Percentiles rank a stretch among this genome's conserved stretches.
These are phyloP conservation scores for Sphenopsis melanotis DNA, from an alignment of 2,797 vertebrate genomes.

Conservation along the genomic window DNA sequence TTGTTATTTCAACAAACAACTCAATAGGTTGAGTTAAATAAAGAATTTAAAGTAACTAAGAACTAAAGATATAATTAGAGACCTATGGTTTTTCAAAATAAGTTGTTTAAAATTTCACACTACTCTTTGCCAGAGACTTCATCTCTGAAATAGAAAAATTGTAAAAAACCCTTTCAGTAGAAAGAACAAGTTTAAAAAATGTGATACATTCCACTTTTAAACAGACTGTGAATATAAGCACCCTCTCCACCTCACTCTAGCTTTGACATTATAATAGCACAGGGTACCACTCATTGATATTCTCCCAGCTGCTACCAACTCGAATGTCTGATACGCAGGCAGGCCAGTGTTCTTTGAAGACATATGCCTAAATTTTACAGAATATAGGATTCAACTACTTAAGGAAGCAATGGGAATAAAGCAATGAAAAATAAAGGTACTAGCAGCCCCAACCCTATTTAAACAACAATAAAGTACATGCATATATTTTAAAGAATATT, in stretches of 20 bases:
- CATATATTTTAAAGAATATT: not conserved
- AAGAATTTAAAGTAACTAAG: not conserved
- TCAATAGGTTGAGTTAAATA: not conserved
- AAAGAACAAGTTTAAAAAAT: not conserved
- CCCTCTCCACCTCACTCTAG: not conserved
- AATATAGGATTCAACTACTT: not conserved
- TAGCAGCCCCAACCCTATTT: not conserved
- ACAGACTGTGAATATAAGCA: not conserved
- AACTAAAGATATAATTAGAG: not conserved
- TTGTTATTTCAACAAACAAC: not conserved
- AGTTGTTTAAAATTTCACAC: not conserved
- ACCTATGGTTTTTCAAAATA: not conserved
- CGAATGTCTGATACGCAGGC: not conserved
- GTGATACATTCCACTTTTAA: not conserved
- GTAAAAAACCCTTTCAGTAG: not conserved
- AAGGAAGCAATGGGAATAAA: not conserved
- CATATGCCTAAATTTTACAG: not conserved
- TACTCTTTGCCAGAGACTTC: not conserved
- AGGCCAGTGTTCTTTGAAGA: not conserved
- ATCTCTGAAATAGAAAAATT: not conserved
- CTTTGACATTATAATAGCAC: not conserved
- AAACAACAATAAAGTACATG: not conserved
- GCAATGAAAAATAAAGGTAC: not conserved
- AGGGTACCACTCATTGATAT: not conserved
- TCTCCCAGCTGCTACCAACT: not conserved